A percentile compares a stretch with the other conserved stretches of the same genome.
These are phyloP conservation scores for Alectoris magna DNA, from an alignment of 2,797 vertebrate genomes.

Conservation along the genomic window DNA sequence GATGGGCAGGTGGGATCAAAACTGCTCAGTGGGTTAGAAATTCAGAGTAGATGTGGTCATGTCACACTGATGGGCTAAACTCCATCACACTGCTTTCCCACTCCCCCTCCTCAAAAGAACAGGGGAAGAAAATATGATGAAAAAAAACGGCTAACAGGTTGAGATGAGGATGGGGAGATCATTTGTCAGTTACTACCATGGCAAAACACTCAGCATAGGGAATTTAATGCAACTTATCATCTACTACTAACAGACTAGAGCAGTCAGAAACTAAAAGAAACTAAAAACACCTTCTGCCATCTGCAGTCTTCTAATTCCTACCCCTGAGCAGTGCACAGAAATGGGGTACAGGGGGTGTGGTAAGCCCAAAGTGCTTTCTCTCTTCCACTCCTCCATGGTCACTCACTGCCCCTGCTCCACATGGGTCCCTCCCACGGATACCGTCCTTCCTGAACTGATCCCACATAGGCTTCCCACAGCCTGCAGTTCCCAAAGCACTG, in stretches of 20 bases:
- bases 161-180: neutral
- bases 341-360: neutral
- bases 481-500: neutral
- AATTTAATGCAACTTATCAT: neutral
- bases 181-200: neutral
- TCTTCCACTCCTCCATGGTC: neutral
- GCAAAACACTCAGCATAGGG: neutral
- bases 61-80: neutral
- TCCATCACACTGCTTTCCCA: neutral
- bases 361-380: neutral
- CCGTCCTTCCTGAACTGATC: neutral
- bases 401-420: neutral
- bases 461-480: neutral
- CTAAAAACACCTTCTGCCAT: neutral
- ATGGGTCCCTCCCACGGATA: no score
- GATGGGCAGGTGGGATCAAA: neutral
- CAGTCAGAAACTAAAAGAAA: neutral
- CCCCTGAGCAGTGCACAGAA: neutral
- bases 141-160: neutral
- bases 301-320: neutral
- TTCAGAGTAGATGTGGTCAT: neutral
- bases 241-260: neutral
- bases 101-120: neutral
- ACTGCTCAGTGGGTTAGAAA: neutral
- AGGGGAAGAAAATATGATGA: neutral